Percentiles rank a stretch among this genome's conserved stretches.
Evolutionary conservation across 2,113 vertebrate species (phyloP).

Genomic region (Hypomesus transpacificus): DNA sequence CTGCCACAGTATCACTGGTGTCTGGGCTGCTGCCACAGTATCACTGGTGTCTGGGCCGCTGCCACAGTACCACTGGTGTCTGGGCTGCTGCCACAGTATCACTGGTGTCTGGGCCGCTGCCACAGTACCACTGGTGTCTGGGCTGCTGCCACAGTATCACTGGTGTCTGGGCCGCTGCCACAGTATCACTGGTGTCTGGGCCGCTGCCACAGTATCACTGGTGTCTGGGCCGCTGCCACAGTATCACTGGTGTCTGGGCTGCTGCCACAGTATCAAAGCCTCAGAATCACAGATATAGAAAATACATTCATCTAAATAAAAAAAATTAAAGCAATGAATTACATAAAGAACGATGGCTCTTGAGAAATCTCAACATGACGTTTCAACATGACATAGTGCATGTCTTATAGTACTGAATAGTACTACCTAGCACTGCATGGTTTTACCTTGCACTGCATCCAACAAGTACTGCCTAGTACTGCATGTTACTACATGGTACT

Average conservation of each 20-base stretch:
- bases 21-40: background rate
- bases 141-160: background rate
- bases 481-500: no score
- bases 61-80: conserved; percentile 1
- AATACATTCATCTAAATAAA: conserved; percentile 71
- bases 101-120: background rate
- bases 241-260: background rate
- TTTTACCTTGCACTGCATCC: no score
- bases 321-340: conserved; percentile 12
- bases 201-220: background rate
- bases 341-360: conserved; percentile 43
- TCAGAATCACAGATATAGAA: conserved; percentile 42
- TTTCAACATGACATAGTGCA: conserved; percentile 26
- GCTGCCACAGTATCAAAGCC: conserved; percentile 12
- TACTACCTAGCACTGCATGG: no score
- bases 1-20: conserved; percentile 4
- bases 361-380: conserved; percentile 37
- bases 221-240: background rate
- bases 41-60: conserved; percentile 10
- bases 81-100: background rate
- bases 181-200: conserved; percentile 10
- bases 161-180: background rate
- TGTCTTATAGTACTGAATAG: background rate
- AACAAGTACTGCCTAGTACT: no score
- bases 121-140: conserved; percentile 9